Base-by-base conservation (phyloP, 2,888 invertebrate species). In the Caenorhabditis auriculariae region DNA sequence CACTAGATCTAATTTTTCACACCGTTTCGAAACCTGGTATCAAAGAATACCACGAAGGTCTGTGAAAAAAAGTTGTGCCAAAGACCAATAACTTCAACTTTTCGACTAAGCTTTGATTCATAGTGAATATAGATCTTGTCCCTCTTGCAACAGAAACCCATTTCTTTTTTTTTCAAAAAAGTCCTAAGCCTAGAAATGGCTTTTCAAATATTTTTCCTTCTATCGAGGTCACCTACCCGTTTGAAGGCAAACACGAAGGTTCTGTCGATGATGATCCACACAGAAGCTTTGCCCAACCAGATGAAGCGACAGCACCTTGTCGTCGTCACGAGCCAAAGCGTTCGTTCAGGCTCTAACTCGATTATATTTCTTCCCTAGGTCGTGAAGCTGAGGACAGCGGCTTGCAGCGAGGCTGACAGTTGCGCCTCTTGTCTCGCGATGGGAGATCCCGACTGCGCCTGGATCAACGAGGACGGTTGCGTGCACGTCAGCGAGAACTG, bases 381-480 rank as follows among this genome's bases (percentile, higher is more conserved):
- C 23, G n/a, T 57, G 7, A 54, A 55, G 43, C 23, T 58, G 0
- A 65, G 66, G 7, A 53, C 62, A 3, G 45, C 65, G 6, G 61
- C 58, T 19, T 70, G 70, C 53, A 41, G 49, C 6, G 6, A 45
- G 17, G 54, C 58, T 3, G 21, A 49, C 1, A 62, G 35, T n/a
- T 70, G 70, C 47, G 57, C 57, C 0, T 60, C 54, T 17, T 70
- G 70, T 48, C 42, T 67, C 26, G 42, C 48, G 12, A 43, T 51
- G 17, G 57, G 61, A 21, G 70, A 70, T 48, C 70, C 70, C 4
- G 57, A 63, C 35, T 70, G 70, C 48, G 70, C 67, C 15, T 70
- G 70, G 70, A 60, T 59, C 7, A 48, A 57, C 27, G 59, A 54
- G 6, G 51, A 35, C 4, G 63, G 64, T 15, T 69, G 69, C 37